phyloP scores from a whole-genome alignment of 2,888 invertebrate genomes.

The Escarpia spicata region DNA sequence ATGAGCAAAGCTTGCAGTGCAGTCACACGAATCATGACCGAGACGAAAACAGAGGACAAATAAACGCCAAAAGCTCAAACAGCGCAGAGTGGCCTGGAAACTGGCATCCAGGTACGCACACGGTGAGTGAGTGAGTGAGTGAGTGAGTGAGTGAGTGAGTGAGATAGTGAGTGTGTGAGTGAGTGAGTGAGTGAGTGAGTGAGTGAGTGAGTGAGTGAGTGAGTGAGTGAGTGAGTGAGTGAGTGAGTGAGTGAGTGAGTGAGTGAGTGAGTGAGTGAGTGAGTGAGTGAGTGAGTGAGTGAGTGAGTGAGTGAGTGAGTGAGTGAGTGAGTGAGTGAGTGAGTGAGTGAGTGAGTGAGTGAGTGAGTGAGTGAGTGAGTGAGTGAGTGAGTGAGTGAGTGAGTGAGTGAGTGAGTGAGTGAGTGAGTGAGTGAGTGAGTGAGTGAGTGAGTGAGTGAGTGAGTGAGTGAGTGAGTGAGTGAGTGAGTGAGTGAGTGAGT shows the following conservation, averaged over 20 bases:
- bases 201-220: background rate
- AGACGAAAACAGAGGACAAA: too few species aligned
- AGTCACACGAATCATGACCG: too few species aligned
- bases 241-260: conserved; percentile 36
- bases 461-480: conserved; percentile 29
- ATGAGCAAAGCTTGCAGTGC: too few species aligned
- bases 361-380: conserved; percentile 37
- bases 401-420: conserved; percentile 34
- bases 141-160: too few species aligned
- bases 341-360: conserved; percentile 35
- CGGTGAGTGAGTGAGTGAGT: too few species aligned
- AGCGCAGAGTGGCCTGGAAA: too few species aligned
- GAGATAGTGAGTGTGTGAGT: too few species aligned
- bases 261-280: conserved; percentile 35
- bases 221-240: conserved; percentile 35
- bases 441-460: conserved; percentile 34
- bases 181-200: too few species aligned
- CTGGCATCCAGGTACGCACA: background rate
- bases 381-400: conserved; percentile 35
- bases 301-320: conserved; percentile 35
- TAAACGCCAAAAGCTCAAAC: too few species aligned
- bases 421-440: conserved; percentile 34
- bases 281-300: conserved; percentile 35
- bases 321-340: conserved; percentile 36
- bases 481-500: conserved; percentile 14